Base-by-base conservation (phyloP, 2,113 vertebrate genomes). In the Nycticebus coucang region DNA sequence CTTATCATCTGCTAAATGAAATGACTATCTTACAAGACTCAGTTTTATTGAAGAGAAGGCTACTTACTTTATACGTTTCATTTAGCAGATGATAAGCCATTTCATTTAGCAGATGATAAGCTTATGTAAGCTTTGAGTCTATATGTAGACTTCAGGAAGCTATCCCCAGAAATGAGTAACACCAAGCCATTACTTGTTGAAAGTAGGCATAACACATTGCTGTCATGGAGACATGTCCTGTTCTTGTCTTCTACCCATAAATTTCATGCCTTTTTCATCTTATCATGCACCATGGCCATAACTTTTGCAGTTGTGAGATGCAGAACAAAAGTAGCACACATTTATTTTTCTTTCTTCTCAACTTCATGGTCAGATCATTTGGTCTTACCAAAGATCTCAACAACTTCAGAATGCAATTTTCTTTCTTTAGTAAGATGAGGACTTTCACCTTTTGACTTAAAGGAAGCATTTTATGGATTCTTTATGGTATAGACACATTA, bases 1-100 rank as follows among this genome's bases (percentile, higher is more conserved):
- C 45, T 96, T 97, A 93, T 96, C 91, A 95, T 94, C 89, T 95
- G 64, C 87, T 78, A 95, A 93, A 93, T 82, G 45, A 97, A 95
- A 95, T 93, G 87, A 93, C 60, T 94, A 18, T 74, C 60, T 89
- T 96, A 81, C 4, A 28, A 87, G n/a, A 66, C 53, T 21, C 57
- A 80, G 15, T 95, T 93, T 17, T 96, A 35, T 50, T 41, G 68
- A 96, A 82, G 1, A 91, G 57, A 89, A 13, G 62, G 60, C 30
- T 94, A 81, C 12, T 14, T 59, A 92, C 22, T 78, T 95, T 69
- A 84, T 71, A 72, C 37, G 8, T 50, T 50, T 50, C 45, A 50
- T 50, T 50, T 50, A 50, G 45, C 45, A 50, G 45, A 50, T 50
- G 45, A 50, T 50, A 50, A 50, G 45, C 45, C 45, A 8, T 50